A percentile compares a stretch with the other conserved stretches of the same genome.
These are phyloP conservation scores for Eleginops maclovinus DNA, from an alignment of 2,113 vertebrate genomes.

Conservation along the genomic window DNA sequence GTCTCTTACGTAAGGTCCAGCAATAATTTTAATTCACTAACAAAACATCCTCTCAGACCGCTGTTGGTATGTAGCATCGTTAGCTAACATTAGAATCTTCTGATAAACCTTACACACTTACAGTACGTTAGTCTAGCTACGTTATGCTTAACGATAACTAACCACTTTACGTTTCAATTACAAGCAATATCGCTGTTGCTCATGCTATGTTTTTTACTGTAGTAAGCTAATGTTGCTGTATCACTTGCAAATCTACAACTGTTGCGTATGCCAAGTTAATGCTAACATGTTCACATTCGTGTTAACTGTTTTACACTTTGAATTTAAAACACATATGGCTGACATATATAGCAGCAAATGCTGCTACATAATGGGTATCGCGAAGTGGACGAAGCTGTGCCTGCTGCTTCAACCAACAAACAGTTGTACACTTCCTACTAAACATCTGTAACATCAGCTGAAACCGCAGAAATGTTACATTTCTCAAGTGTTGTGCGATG, in stretches of 20 bases:
- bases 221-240: background rate
- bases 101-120: background rate
- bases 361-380: slow-evolving; percentile 38
- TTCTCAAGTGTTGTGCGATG: background rate
- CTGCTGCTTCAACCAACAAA: background rate
- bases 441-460: no score
- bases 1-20: fast-evolving
- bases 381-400: background rate
- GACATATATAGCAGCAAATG: background rate
- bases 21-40: background rate
- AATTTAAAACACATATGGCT: background rate
- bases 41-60: background rate
- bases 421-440: background rate
- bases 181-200: background rate
- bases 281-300: background rate
- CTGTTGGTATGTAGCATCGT: slow-evolving; percentile 34
- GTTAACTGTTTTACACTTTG: background rate
- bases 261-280: background rate
- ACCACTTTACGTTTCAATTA: background rate
- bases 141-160: background rate
- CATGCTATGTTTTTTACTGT: background rate
- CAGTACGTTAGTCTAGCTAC: fast-evolving
- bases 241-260: background rate
- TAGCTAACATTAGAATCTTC: slow-evolving; percentile 26
- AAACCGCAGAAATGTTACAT: no score